Evolutionary conservation across 2,888 invertebrate genomes (phyloP).

Genomic region (Willowsia nigromaculata): DNA sequence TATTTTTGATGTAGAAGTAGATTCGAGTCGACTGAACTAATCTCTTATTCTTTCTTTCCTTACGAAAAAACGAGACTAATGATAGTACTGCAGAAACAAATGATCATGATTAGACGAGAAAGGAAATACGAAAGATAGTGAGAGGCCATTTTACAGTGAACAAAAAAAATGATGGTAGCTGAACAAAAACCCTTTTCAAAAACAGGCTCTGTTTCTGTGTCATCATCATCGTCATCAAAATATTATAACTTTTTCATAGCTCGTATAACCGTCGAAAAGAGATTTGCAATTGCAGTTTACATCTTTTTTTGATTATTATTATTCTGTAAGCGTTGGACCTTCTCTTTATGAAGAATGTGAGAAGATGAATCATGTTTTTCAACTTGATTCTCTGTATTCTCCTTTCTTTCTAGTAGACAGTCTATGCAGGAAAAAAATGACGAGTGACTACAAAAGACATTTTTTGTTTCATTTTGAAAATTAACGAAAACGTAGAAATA

Average conservation of each 20-base stretch:
- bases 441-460: not conserved
- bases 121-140: not conserved
- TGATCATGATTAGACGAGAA: not conserved
- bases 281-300: constrained; percentile 33
- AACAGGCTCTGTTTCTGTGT: constrained; percentile 44
- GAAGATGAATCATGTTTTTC: not conserved
- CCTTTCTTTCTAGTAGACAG: not conserved
- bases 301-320: constrained; percentile 14
- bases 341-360: too few species aligned
- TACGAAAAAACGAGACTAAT: not conserved
- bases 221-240: constrained; percentile 23
- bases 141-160: not conserved
- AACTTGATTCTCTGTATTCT: not conserved
- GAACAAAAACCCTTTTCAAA: not conserved
- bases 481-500: constrained; percentile 15
- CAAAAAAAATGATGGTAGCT: not conserved
- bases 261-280: not conserved
- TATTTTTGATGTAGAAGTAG: too few species aligned
- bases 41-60: too few species aligned
- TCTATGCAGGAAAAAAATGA: constrained; percentile 21
- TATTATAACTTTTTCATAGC: not conserved
- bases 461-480: constrained; percentile 36
- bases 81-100: not conserved
- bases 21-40: too few species aligned
- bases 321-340: constrained; percentile 35